Conservation (phyloP, 1,140 invertebrate genomes). For the Eubasilissa regina region DNA sequence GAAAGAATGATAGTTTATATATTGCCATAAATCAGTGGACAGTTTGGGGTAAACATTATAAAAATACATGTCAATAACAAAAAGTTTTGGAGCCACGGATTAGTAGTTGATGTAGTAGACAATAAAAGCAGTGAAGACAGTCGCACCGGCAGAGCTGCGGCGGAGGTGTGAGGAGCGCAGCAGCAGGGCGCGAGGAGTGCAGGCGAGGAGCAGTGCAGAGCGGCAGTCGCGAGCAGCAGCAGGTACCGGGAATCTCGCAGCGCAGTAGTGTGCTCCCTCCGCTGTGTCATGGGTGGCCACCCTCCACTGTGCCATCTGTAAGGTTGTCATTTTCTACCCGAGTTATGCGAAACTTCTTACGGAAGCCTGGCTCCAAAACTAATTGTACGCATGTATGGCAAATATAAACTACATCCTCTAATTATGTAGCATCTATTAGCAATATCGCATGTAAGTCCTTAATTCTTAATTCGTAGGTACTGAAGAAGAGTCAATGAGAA, state of each 20-base stretch:
- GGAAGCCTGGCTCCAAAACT: constrained; percentile 51
- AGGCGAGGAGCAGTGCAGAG: constrained; percentile 36
- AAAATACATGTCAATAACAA: constrained; percentile 3
- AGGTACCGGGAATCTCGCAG: neutral
- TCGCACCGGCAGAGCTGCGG: constrained; percentile 28
- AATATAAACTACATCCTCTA: constrained; percentile 43
- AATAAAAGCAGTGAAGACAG: constrained; percentile 35
- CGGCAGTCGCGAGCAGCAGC: constrained; percentile 41
- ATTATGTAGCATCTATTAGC: neutral
- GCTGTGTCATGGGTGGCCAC: neutral
- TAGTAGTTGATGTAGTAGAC: constrained; percentile 21
- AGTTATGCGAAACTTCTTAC: constrained; percentile 57
- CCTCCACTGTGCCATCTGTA: constrained; percentile 48
- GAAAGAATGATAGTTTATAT: constrained; percentile 22
- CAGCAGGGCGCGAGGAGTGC: neutral
- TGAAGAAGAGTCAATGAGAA: constrained; percentile 1
- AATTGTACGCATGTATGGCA: constrained; percentile 29
- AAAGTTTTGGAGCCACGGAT: constrained; percentile 43
- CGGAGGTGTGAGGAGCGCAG: constrained; percentile 1
- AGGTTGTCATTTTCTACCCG: constrained; percentile 59
- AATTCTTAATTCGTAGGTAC: neutral
- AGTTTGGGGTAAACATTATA: constrained; percentile 1
- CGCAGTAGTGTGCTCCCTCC: neutral
- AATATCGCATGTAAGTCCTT: neutral
- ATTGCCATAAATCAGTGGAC: neutral